These are phyloP conservation scores for Anguilla obscura DNA, from an alignment of 2,797 vertebrate genomes.

Conservation along the genomic window DNA sequence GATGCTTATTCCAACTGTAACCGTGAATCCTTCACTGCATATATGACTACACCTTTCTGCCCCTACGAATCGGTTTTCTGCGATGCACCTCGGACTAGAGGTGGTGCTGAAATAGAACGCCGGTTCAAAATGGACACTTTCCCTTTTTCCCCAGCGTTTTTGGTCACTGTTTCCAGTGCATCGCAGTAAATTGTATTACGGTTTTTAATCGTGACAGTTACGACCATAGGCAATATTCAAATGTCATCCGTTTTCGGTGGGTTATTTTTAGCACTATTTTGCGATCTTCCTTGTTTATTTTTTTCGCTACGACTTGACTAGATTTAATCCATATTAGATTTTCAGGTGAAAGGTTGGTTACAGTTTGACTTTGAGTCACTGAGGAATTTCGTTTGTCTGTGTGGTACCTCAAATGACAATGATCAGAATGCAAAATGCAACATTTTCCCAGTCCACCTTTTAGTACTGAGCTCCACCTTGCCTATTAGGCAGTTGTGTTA, in stretches of 20 bases:
- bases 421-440: background rate
- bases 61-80: conserved; percentile 47
- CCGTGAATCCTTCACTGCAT: conserved; percentile 28
- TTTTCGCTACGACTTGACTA: background rate
- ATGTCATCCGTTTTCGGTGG: conserved; percentile 14
- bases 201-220: conserved; percentile 8
- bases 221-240: background rate
- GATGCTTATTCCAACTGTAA: conserved; percentile 14
- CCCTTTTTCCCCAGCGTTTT: conserved; percentile 36
- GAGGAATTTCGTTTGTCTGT: conserved; percentile 28
- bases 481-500: conserved; percentile 9
- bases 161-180: conserved; percentile 29
- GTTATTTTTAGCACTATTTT: conserved; percentile 24
- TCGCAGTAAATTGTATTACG: background rate
- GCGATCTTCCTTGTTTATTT: background rate
- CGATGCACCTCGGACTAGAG: conserved; percentile 46
- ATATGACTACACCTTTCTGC: conserved; percentile 47
- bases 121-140: conserved; percentile 64
- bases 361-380: conserved; percentile 33
- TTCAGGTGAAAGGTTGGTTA: conserved; percentile 33
- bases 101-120: conserved; percentile 58
- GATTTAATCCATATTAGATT: conserved; percentile 18
- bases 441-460: background rate
- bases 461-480: conserved; percentile 5
- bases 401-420: background rate